phyloP scores from a whole-genome alignment of 2,888 invertebrate genomes.

The Trichopria drosophilae region DNA sequence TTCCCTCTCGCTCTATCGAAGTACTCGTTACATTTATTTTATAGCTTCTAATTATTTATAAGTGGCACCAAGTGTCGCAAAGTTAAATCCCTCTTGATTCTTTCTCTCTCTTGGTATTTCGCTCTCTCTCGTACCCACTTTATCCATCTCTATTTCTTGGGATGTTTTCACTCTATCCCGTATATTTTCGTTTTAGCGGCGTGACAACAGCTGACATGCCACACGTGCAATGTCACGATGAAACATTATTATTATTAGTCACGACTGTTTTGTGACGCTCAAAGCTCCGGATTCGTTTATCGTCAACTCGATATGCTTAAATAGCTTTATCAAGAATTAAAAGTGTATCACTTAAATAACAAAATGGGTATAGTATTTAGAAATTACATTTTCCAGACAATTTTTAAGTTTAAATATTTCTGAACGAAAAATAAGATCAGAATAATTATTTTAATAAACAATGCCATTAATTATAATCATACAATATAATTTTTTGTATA shows the following conservation, averaged over 20 bases:
- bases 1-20: conserved; percentile 45
- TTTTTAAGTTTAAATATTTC: neutral
- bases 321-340: too few species aligned
- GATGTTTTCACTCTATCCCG: conserved; percentile 9
- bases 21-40: conserved; percentile 49
- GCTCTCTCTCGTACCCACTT: conserved; percentile 20
- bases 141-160: conserved; percentile 9
- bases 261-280: conserved; percentile 33
- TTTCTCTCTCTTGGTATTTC: conserved; percentile 23
- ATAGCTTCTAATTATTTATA: conserved; percentile 46
- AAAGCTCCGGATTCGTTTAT: too few species aligned
- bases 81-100: conserved; percentile 16
- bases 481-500: too few species aligned
- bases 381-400: too few species aligned
- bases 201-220: conserved; percentile 34
- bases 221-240: conserved; percentile 45
- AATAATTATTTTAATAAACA: neutral
- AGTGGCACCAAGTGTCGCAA: conserved; percentile 33
- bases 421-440: neutral
- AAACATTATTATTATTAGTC: conserved; percentile 45
- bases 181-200: conserved; percentile 27
- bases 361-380: too few species aligned
- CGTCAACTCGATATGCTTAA: too few species aligned
- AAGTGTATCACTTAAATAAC: too few species aligned
- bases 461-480: too few species aligned